phyloP scores from a whole-genome alignment of 2,797 vertebrate species.

The Cossypha dichroa region DNA sequence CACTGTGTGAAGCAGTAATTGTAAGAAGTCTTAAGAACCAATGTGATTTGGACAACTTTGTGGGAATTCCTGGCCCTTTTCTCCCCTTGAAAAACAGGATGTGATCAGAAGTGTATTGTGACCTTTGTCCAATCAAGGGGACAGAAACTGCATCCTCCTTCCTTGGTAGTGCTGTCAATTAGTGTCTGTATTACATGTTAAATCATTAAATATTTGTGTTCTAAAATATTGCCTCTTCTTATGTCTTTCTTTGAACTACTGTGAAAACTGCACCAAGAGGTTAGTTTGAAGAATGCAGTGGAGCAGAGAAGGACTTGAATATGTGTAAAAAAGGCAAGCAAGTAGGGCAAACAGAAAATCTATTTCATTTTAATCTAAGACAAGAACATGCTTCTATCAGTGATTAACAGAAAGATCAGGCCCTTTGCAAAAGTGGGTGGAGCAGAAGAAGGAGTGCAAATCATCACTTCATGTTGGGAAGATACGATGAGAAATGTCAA shows the following conservation, averaged over 20 bases:
- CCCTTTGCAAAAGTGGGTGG: background rate
- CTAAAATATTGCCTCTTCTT: background rate
- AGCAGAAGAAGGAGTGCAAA: background rate
- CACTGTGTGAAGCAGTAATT: background rate
- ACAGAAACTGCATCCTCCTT: background rate
- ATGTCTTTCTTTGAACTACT: background rate
- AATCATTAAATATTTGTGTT: conserved; percentile 10
- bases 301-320: background rate
- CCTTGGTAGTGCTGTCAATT: background rate
- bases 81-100: background rate
- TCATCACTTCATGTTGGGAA: background rate
- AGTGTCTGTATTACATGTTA: background rate
- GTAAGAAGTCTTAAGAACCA: background rate
- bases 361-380: background rate
- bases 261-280: background rate
- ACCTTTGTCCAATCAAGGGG: background rate
- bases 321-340: background rate
- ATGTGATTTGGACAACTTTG: background rate
- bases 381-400: background rate
- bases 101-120: background rate
- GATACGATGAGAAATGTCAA: background rate
- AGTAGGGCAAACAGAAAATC: background rate
- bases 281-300: background rate
- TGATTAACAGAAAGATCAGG: background rate
- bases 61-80: background rate